Conservation (phyloP, 2,888 invertebrate species). For the Hyppa rectilinea region DNA sequence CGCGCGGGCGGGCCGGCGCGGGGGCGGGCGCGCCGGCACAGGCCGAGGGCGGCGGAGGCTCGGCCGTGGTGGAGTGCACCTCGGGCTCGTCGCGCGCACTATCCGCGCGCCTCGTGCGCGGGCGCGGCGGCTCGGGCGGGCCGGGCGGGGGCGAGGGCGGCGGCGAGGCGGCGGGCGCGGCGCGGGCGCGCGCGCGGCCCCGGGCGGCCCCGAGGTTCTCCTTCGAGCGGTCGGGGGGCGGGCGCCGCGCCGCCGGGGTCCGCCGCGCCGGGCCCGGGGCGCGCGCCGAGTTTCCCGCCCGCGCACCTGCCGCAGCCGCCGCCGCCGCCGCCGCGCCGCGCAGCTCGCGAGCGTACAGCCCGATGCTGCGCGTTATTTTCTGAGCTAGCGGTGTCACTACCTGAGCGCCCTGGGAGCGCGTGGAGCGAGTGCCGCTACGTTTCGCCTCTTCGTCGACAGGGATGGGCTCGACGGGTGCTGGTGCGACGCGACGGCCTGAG, state of each 20-base stretch:
- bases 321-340: constrained; percentile 72
- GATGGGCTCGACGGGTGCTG: constrained; percentile 58
- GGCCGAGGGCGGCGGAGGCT: constrained; percentile 68
- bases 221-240: constrained; percentile 82
- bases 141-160: constrained; percentile 65
- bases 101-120: constrained; percentile 72
- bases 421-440: constrained; percentile 66
- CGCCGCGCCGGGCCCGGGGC: constrained; percentile 85
- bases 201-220: constrained; percentile 85
- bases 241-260: constrained; percentile 82
- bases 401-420: constrained; percentile 72
- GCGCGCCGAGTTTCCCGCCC: constrained; percentile 86
- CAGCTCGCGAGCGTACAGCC: constrained; percentile 75
- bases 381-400: constrained; percentile 71
- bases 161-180: constrained; percentile 73
- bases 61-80: constrained; percentile 80
- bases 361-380: constrained; percentile 76
- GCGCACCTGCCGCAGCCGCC: constrained; percentile 72
- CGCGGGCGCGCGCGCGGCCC: constrained; percentile 79
- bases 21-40: constrained; percentile 68
- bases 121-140: constrained; percentile 59
- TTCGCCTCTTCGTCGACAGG: constrained; percentile 66
- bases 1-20: constrained; percentile 59
- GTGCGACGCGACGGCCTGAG: constrained; percentile 57
- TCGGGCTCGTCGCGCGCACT: constrained; percentile 70